A percentile compares a stretch with the other conserved stretches of the same genome.
Conservation (phyloP, 2,113 vertebrate species). For the Bombycilla garrulus region DNA sequence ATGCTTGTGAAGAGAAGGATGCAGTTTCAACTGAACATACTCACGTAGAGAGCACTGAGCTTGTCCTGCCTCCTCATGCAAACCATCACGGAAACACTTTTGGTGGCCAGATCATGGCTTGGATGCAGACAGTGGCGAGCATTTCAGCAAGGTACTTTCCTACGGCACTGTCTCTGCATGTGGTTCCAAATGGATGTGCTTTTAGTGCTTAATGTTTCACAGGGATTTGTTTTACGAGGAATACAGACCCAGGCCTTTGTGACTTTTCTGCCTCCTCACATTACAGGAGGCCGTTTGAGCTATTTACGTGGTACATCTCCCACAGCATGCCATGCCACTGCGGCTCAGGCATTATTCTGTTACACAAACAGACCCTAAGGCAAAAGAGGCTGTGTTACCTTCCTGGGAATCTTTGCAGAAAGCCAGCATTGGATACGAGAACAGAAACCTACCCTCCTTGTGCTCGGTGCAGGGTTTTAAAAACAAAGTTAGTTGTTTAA, state of each 20-base stretch:
- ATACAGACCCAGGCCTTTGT: not conserved
- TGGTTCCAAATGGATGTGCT: not conserved
- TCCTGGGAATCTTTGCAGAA: not conserved
- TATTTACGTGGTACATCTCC: not conserved
- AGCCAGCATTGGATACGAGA: not conserved
- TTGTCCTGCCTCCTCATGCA: conserved; percentile 80
- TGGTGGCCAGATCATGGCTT: conserved; percentile 84
- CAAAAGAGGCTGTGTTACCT: not conserved
- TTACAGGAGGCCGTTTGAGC: not conserved
- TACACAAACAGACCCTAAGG: not conserved
- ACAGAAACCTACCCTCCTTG: not conserved
- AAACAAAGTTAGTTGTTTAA: not conserved
- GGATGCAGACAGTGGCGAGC: conserved; percentile 80
- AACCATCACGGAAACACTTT: conserved; percentile 84
- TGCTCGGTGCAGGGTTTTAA: not conserved
- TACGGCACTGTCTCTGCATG: not conserved
- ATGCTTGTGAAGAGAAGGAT: conserved; percentile 34
- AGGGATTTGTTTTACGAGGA: not conserved
- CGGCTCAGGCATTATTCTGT: not conserved
- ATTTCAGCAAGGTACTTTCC: conserved; percentile 79
- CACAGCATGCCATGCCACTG: not conserved
- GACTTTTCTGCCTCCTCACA: not conserved
- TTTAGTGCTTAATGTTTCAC: not conserved
- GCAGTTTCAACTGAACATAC: conserved; percentile 59
- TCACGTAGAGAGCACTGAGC: conserved; percentile 77